Conservation (phyloP, 2,888 invertebrate species). For the Galerucella calmariensis region DNA sequence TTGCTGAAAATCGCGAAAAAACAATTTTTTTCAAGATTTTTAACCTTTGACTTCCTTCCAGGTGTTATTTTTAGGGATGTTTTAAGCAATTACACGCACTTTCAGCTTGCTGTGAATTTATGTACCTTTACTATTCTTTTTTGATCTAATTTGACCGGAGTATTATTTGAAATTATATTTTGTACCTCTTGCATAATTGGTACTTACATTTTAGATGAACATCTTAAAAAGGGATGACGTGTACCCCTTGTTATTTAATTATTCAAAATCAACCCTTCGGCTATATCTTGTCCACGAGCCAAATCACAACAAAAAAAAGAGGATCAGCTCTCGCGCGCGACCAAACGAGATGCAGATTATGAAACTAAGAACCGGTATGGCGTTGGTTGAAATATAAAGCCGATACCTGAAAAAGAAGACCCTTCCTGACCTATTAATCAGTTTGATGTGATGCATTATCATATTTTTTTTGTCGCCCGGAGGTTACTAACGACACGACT, state of each 20-base stretch:
- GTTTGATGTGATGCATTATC: conserved; percentile 38
- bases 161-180: too few relatives aligned
- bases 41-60: too few relatives aligned
- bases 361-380: conserved; percentile 55
- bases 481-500: conserved; percentile 20
- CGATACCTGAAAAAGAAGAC: conserved; percentile 54
- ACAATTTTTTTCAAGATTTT: too few relatives aligned
- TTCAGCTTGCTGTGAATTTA: too few relatives aligned
- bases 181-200: not conserved
- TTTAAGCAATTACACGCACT: too few relatives aligned
- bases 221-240: conserved; percentile 44
- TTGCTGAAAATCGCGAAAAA: too few relatives aligned
- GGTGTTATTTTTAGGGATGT: too few relatives aligned
- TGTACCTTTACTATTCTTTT: too few relatives aligned
- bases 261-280: conserved; percentile 45
- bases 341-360: conserved; percentile 57
- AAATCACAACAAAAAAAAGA: conserved; percentile 51
- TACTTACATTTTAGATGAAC: too few relatives aligned
- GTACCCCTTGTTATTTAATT: conserved; percentile 43
- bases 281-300: conserved; percentile 54
- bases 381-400: conserved; percentile 56
- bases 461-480: conserved; percentile 38
- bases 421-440: conserved; percentile 56
- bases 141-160: too few relatives aligned
- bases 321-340: conserved; percentile 32